Base-by-base conservation (phyloP, 2,797 vertebrate species). In the Petrocephalus sullivani region DNA sequence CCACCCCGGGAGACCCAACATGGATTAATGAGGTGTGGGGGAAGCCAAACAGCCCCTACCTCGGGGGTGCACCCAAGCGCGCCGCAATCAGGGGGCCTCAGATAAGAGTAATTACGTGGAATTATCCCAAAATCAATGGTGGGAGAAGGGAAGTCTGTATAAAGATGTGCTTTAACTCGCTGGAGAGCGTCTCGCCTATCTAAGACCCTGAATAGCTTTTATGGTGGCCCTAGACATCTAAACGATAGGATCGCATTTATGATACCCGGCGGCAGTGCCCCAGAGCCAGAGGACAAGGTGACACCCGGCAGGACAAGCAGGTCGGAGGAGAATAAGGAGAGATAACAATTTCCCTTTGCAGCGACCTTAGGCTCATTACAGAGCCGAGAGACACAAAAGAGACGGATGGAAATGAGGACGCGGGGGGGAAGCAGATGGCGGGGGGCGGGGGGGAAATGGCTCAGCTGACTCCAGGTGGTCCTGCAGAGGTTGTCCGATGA, bases 81-180 rank as follows among this genome's bases (percentile, higher is more conserved):
- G 86, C 88, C 37, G 86, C 86, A 81, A 81, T 87, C 87, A 88
- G 88, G 88, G 78, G 88, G 28, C 33, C 88, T 92, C 86, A 89
- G 88, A 92, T 91, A 91, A 89, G 91, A 91, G 89, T 90, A 92
- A 92, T 92, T 92, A 92, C 89, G 89, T 91, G 83, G 88, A 92
- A 92, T 91, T 90, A 92, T 90, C 90, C 90, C 83, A 87, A 90
- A 91, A 92, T 92, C 92, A 89, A 92, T 92, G 88, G 89, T 16
- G 71, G 89, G 61, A 88, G 91, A 90, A 91, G 87, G 87, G 89
- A 87, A 81, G 81, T 90, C 51, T 85, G 58, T 67, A 71, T 85
- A 49, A 75, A 67, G 58, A 61, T 56, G 23, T 12, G 23, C 41
- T 6, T 89, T 61, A 89, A 87, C 49, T 58, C 19, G 54, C 81